Evolutionary conservation across 2,113 vertebrate species (phyloP).

Genomic region (Phrynosoma platyrhinos): DNA sequence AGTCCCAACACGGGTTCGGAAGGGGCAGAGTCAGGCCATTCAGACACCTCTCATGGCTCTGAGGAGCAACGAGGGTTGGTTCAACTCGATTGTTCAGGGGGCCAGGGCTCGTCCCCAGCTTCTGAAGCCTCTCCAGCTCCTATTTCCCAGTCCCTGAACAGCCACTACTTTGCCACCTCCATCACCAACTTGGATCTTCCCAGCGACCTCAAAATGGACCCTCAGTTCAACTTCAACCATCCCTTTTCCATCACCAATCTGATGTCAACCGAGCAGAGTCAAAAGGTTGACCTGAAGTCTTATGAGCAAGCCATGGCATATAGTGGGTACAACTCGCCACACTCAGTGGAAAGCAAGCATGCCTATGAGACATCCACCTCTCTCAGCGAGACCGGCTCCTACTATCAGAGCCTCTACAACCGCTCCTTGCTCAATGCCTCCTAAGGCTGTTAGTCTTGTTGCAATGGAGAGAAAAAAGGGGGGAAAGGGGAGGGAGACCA

Average conservation of each 20-base stretch:
- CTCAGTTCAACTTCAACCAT: constrained; percentile 93
- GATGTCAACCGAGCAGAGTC: constrained; percentile 87
- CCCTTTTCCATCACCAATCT: constrained; percentile 92
- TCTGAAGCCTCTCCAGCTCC: constrained; percentile 78
- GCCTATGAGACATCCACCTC: constrained; percentile 81
- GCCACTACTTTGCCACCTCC: constrained; percentile 79
- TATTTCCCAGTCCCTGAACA: constrained; percentile 75
- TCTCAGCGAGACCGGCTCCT: constrained; percentile 82
- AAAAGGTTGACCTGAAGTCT: constrained; percentile 85
- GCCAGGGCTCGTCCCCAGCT: constrained; percentile 72
- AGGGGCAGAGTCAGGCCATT: constrained; percentile 81
- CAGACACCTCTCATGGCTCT: constrained; percentile 80
- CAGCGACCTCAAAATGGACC: constrained; percentile 88
- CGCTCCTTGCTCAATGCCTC: constrained; percentile 89
- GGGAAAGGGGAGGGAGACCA: neutral
- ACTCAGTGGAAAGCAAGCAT: constrained; percentile 79
- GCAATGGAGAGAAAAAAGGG: neutral
- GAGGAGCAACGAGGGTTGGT: constrained; percentile 78
- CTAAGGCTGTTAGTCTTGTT: constrained; percentile 64
- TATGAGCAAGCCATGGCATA: constrained; percentile 87
- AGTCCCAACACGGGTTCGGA: constrained; percentile 79
- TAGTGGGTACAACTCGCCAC: constrained; percentile 75
- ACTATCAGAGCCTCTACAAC: constrained; percentile 90
- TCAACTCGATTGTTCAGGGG: constrained; percentile 77
- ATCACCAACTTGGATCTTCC: constrained; percentile 88